Evolutionary conservation across 2,888 invertebrate species (phyloP).

Genomic region (Blastobasis adustella): DNA sequence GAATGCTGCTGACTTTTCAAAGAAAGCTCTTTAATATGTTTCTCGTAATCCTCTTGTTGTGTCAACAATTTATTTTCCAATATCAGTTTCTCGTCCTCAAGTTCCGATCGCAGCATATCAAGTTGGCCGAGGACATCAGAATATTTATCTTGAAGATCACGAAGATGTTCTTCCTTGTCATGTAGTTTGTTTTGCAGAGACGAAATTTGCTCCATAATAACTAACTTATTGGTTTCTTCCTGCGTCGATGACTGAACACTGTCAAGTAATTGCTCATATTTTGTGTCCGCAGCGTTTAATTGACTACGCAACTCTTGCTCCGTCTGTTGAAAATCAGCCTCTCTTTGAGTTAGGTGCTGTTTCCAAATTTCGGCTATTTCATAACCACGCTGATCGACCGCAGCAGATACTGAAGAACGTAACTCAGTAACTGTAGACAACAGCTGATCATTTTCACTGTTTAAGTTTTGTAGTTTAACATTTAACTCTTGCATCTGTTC

Average conservation of each 20-base stretch:
- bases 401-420: constrained; percentile 59
- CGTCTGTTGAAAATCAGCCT: constrained; percentile 73
- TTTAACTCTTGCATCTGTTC: constrained; percentile 43
- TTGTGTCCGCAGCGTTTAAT: constrained; percentile 62
- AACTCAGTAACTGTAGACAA: constrained; percentile 62
- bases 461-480: constrained; percentile 45
- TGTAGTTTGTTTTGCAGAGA: constrained; percentile 58
- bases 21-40: constrained; percentile 42
- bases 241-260: constrained; percentile 60
- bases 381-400: constrained; percentile 79
- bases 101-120: constrained; percentile 58
- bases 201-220: constrained; percentile 52
- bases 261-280: constrained; percentile 63
- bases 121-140: constrained; percentile 53
- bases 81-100: constrained; percentile 61
- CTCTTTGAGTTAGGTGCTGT: constrained; percentile 77
- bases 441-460: constrained; percentile 58
- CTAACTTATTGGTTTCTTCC: constrained; percentile 61
- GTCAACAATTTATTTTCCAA: constrained; percentile 56
- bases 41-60: constrained; percentile 65
- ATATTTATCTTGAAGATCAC: constrained; percentile 55
- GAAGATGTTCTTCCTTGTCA: constrained; percentile 60
- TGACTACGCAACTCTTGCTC: constrained; percentile 70
- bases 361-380: constrained; percentile 83
- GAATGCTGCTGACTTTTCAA: constrained; percentile 29